Percentiles rank a stretch among this genome's conserved stretches.
Evolutionary conservation across 2,888 invertebrate genomes (phyloP).

Genomic region (Cephus nigrinus): DNA sequence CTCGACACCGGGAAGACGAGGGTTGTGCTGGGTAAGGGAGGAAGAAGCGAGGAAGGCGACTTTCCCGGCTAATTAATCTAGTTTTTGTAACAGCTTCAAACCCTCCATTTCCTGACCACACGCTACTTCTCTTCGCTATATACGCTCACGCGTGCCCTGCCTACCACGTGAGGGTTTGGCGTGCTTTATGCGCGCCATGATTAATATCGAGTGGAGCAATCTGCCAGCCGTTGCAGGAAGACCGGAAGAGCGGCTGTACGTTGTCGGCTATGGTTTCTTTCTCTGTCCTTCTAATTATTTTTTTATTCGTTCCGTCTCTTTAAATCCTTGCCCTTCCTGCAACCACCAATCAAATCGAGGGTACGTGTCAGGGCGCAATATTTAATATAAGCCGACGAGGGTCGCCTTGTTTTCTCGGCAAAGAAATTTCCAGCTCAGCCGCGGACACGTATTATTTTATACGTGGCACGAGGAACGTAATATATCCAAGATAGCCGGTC

Average conservation of each 20-base stretch:
- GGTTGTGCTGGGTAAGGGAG: slow-evolving; percentile 33
- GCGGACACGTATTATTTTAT: background rate
- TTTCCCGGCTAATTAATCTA: slow-evolving; percentile 44
- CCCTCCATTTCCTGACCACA: slow-evolving; percentile 2
- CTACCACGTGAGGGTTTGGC: background rate
- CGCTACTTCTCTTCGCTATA: background rate
- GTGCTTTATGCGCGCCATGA: background rate
- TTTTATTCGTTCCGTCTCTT: background rate
- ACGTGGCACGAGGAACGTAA: background rate
- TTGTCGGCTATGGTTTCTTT: background rate
- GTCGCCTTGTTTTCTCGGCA: background rate
- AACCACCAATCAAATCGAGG: background rate
- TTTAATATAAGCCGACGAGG: background rate
- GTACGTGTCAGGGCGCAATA: background rate
- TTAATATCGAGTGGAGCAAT: slow-evolving; percentile 4
- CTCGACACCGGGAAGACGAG: slow-evolving; percentile 29
- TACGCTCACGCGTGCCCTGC: background rate
- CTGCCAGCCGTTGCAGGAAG: background rate
- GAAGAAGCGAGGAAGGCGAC: slow-evolving; percentile 28
- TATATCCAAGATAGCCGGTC: background rate
- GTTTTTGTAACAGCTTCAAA: slow-evolving; percentile 27
- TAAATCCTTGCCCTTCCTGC: background rate
- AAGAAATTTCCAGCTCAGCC: background rate
- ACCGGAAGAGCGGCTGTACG: background rate
- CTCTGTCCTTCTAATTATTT: background rate